Evolutionary conservation across 2,113 vertebrate species (phyloP), one percentile per base, ranked within the genome.

Genomic region (Boleophthalmus pectinirostris): DNA sequence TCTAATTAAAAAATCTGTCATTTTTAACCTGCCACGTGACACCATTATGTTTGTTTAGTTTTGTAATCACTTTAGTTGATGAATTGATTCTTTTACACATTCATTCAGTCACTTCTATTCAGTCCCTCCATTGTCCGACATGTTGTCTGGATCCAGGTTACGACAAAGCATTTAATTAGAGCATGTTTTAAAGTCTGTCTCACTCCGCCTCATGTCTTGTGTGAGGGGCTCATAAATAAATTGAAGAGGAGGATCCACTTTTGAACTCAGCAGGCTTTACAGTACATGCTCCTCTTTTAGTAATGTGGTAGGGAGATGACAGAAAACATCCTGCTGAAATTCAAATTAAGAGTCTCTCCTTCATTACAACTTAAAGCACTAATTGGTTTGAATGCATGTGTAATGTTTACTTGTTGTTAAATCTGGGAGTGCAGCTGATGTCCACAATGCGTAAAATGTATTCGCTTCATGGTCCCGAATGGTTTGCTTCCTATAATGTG

Each of bases 141-240:
- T 47, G n/a, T 60, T 69, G 54, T 45, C 20, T 43, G 70, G 18
- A 47, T 75, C 51, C 51, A 58, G 64, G 60, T 69, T 75, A 56
- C 11, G 5, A 66, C 73, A 68, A 75, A 46, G 51, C 60, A 64
- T 84, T 86, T 85, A 89, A 90, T 91, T 81, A 88, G 80, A 83
- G 81, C 85, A 85, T 46, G 79, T 88, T 82, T 80, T 66, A 79
- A 78, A 78, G 68, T 56, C 72, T 70, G 16, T 75, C 64, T 51
- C 49, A 68, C 63, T 29, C 72, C 70, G 54, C 69, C 18, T 84
- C 73, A 3, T 82, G 86, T 85, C 87, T 49, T 77, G 35, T 0
- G 49, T 60, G 77, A 91, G 89, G 83, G 15, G 46, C 71, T 87
- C 79, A 89, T 90, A 66, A 89, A 90, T 92, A 88, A 88, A 89